phyloP scores from a whole-genome alignment of 2,888 invertebrate species.

The Timema podura region DNA sequence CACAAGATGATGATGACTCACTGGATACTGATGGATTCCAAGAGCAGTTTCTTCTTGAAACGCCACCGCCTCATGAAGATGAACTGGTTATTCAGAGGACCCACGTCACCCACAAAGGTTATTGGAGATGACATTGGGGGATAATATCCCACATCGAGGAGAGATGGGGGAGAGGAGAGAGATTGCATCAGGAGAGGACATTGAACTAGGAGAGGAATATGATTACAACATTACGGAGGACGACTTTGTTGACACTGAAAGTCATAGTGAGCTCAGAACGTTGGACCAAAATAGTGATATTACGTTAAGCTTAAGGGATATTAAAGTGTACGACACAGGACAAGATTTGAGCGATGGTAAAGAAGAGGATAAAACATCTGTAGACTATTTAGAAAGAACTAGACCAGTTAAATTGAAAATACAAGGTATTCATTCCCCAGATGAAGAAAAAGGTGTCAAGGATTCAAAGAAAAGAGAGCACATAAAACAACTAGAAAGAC shows the following conservation, averaged over 20 bases:
- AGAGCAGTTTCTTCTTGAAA: conserved; percentile 49
- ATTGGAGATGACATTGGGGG: conserved; percentile 25
- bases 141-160: conserved; percentile 29
- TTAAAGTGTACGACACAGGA: conserved; percentile 21
- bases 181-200: conserved; percentile 30
- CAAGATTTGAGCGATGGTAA: conserved; percentile 20
- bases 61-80: conserved; percentile 41
- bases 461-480: conserved; percentile 38
- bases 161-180: conserved; percentile 27
- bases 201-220: conserved; percentile 29
- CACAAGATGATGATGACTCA: conserved; percentile 53
- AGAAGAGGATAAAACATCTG: no score
- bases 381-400: no score
- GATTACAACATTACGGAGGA: conserved; percentile 28
- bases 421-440: conserved; percentile 32
- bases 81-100: no score
- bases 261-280: conserved; percentile 28
- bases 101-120: neutral
- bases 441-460: conserved; percentile 37
- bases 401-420: conserved; percentile 4
- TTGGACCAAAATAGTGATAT: conserved; percentile 31
- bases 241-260: conserved; percentile 19
- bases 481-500: conserved; percentile 29
- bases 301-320: conserved; percentile 12
- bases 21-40: conserved; percentile 53